Base-by-base conservation (phyloP, 1,140 invertebrate species). In the Cyclina sinensis region DNA sequence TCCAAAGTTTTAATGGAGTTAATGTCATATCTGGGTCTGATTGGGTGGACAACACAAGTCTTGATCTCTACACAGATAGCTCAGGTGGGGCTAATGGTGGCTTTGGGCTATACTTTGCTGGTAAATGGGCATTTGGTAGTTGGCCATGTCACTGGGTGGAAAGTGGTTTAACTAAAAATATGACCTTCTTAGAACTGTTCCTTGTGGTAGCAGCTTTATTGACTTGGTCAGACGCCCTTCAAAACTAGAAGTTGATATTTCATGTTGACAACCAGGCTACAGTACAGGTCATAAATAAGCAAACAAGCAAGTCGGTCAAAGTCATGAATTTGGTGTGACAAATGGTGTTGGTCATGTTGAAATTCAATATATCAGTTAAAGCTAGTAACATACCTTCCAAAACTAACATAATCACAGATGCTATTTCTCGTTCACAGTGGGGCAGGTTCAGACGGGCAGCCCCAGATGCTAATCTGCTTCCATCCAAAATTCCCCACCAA, bases 351-450 rank as follows among this genome's bases (percentile, higher is more conserved):
- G 39, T 43, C 24, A 37, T 73, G 39, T 24, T 82, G 2, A 37
- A 37, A 65, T 39, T 59, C 57, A 68, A 39, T 46, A 82, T 59
- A 4, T 46, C 32, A 16, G 27, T 82, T 0, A 48, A 82, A 65
- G 57, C 57, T 30, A 24, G 37, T 24, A 65, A 82, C n/a, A 68
- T 82, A 18, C 80, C 54, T 43, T 82, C 80, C 9, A 82, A 65
- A 65, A 5, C 5, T 65, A 82, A 82, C n/a, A 46, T 62, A 65
- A 82, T 82, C 21, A 35, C 80, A 18, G 62, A 68, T 51, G 37
- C 51, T 46, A 37, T 82, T 62, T 65, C 57, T 82, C 78, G 80
- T 82, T 82, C 57, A 54, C 57, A 37, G 57, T 82, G 80, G 54
- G 80, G 80, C 30, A 82, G 43, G 24, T 82, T 82, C 59, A 82